Conservation (phyloP, 2,888 invertebrate genomes). For the Trichogramma evanescens region DNA sequence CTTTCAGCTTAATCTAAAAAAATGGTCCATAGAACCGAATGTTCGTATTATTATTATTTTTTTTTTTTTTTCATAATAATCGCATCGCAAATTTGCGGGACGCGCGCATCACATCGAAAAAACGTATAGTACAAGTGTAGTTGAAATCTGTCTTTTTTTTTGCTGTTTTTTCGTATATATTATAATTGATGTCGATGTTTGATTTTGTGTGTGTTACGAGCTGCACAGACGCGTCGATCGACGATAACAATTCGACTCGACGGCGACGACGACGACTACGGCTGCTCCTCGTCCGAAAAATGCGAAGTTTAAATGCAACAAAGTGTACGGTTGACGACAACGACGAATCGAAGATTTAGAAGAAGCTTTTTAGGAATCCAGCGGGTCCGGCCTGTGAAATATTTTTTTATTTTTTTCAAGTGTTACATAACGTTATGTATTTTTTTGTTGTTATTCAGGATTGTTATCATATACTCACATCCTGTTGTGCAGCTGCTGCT, state of each 20-base stretch:
- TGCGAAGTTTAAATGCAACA: conserved; percentile 46
- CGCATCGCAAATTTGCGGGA: conserved; percentile 10
- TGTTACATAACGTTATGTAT: background rate
- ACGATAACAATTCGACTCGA: too few species aligned
- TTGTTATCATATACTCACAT: conserved; percentile 50
- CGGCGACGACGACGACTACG: too few species aligned
- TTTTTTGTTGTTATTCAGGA: background rate
- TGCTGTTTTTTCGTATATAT: conserved; percentile 50
- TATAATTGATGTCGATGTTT: conserved; percentile 54
- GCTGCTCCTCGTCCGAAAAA: conserved; percentile 41
- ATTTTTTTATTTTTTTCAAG: background rate
- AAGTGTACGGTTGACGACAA: conserved; percentile 41
- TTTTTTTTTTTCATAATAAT: background rate
- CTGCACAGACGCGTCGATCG: too few species aligned
- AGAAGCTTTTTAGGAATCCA: conserved; percentile 92
- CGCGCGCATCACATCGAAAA: background rate
- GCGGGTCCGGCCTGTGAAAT: conserved; percentile 74
- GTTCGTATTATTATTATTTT: background rate
- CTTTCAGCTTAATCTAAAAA: conserved; percentile 4
- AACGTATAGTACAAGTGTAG: background rate
- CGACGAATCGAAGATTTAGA: conserved; percentile 56
- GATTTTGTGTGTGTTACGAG: conserved; percentile 13
- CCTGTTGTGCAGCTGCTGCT: conserved; percentile 67
- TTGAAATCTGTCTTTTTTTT: background rate
- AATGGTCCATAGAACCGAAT: conserved; percentile 16